Base-by-base conservation (phyloP, 2,797 vertebrate genomes). In the Karalla daura region DNA sequence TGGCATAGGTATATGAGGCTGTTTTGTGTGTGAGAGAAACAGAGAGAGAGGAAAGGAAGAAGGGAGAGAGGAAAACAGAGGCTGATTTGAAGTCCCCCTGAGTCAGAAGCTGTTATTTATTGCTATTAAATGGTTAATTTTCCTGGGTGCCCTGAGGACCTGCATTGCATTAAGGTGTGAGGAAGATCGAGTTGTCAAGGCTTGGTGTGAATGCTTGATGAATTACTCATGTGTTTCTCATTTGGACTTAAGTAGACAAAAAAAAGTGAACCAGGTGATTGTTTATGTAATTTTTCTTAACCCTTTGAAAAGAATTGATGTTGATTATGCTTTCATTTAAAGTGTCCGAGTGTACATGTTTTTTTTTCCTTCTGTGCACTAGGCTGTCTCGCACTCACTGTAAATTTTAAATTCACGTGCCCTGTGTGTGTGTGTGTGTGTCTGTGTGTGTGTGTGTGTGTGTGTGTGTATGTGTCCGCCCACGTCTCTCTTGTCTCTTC, bases 41-140 rank as follows among this genome's bases (percentile, higher is more conserved):
- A 70, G 49, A 60, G 70, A 28, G 53, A 30, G 59, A 11, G 52
- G 24, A 46, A 18, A 36, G 68, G 50, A 60, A 68, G 55, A 50
- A 30, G 59, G 9, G 52, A 28, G 50, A 18, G 53, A 30, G 59
- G 9, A 49, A 28, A 46, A 18, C 32, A 70, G 50, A 60, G 70
- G 58, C 79, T 89, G 89, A 92, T 89, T 86, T 89, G 82, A 87
- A 84, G 88, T 80, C 84, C 88, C 79, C 78, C 77, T 84, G 68
- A 88, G 88, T 86, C 88, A 80, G 69, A 85, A 81, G 80, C 74
- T 77, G 90, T 91, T 92, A 93, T 94, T 93, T 93, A 93, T 92
- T 88, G 86, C 88, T 83, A 82, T 90, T 89, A 91, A 91, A 94
- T 91, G 88, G 88, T 91, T 93, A 86, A 91, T 89, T 91, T 91